Evolutionary conservation across 2,888 invertebrate species (phyloP), one percentile per base, ranked within the genome.

Genomic region (Leptarthrus brevirostris): DNA sequence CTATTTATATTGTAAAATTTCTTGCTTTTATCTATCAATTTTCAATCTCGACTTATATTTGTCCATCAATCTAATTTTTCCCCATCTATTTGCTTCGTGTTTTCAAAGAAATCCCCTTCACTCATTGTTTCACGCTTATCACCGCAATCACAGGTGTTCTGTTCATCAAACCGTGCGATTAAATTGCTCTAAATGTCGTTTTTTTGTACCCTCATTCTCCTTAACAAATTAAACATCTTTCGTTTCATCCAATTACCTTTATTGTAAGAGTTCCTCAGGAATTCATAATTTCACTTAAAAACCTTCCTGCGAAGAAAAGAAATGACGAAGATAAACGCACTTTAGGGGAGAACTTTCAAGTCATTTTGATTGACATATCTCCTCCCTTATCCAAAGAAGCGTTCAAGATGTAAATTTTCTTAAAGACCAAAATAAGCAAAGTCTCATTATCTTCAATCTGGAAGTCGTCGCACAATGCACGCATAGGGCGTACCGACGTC

Each of bases 381-480:
- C 49, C 18, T 70, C 34, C 70, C 36, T 71, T 54, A 71, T 71
- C 71, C 71, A 16, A 22, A 16, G 16, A 20, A 64, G 40, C 44
- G 24, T 22, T 64, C 22, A 36, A 22, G 53, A 70, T 52, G 70
- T 70, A 71, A 71, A 71, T 70, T 53, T 74, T 61, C 53, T 22
- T 74, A 18, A 69, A 69, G 49, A 52, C 49, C 18, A 18, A 71
- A 54, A 54, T 53, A 71, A 71, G 53, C 34, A 36, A 71, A 71
- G 56, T 56, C 71, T 71, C 40, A 56, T 71, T 71, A 71, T 71
- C 71, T 71, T 24, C 22, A 54, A 71, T 71, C 71, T 64, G 53
- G 20, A 22, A 71, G 54, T 20, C 24, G 22, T 53, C n/a, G n/a
- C n/a, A n/a, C n/a, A n/a, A n/a, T n/a, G n/a, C n/a, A n/a, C n/a